Evolutionary conservation across 2,888 invertebrate species (phyloP).

Genomic region (Zonitis immaculata): DNA sequence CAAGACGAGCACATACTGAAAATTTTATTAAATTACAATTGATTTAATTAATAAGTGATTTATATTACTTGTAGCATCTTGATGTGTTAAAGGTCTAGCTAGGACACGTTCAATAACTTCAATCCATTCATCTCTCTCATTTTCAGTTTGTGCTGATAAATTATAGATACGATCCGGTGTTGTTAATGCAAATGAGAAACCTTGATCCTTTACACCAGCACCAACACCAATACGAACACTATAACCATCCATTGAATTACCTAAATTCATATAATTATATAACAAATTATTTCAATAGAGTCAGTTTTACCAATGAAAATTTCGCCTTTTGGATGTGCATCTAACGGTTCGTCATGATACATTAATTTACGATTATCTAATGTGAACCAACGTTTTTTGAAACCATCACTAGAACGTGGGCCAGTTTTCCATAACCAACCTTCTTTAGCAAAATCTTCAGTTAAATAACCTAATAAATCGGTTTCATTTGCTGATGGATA

Average conservation of each 20-base stretch:
- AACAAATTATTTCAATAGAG: background rate
- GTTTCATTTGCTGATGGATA: slow-evolving; percentile 72
- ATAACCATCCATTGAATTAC: slow-evolving; percentile 71
- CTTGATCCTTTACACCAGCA: slow-evolving; percentile 67
- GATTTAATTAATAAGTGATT: background rate
- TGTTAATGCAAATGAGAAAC: slow-evolving; percentile 75
- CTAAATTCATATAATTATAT: slow-evolving; percentile 44
- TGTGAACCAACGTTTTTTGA: slow-evolving; percentile 84
- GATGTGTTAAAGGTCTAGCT: slow-evolving; percentile 70
- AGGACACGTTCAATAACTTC: slow-evolving; percentile 69
- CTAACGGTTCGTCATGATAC: slow-evolving; percentile 85
- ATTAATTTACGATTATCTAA: slow-evolving; percentile 85
- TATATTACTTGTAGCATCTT: slow-evolving; percentile 66
- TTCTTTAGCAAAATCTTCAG: slow-evolving; percentile 78
- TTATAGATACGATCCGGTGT: slow-evolving; percentile 76
- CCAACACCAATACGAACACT: slow-evolving; percentile 65
- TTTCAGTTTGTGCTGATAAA: slow-evolving; percentile 69
- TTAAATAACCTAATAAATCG: slow-evolving; percentile 67
- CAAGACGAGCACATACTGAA: slow-evolving; percentile 67
- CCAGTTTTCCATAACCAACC: slow-evolving; percentile 90
- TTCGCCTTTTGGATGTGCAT: slow-evolving; percentile 87
- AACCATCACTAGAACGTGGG: slow-evolving; percentile 73
- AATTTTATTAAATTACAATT: slow-evolving; percentile 31
- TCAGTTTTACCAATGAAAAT: slow-evolving; percentile 68
- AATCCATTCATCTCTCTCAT: slow-evolving; percentile 79